These are phyloP conservation scores for Drosophila kanapiae DNA, from an alignment of 1,140 invertebrate species.

Conservation along the genomic window DNA sequence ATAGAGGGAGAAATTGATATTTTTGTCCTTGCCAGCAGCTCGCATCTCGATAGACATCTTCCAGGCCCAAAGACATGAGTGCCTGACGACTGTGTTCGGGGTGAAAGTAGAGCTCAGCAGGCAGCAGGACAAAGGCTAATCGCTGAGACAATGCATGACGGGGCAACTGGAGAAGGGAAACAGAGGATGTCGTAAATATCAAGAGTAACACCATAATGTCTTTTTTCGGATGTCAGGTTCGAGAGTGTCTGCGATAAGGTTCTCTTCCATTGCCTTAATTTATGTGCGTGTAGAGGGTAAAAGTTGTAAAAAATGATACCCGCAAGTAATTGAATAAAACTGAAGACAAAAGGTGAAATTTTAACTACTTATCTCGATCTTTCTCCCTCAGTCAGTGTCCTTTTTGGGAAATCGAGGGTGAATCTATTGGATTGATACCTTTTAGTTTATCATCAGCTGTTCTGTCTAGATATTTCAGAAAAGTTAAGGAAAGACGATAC, in stretches of 20 bases:
- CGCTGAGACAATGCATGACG: slow-evolving; percentile 67
- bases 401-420: slow-evolving; percentile 14
- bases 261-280: slow-evolving; percentile 40
- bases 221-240: slow-evolving; percentile 42
- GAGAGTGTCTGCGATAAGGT: slow-evolving; percentile 39
- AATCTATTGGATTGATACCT: slow-evolving; percentile 27
- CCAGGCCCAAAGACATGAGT: slow-evolving; percentile 35
- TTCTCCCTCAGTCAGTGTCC: not conserved
- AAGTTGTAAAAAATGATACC: slow-evolving; percentile 65
- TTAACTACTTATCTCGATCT: slow-evolving; percentile 49
- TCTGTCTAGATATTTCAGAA: not conserved
- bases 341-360: slow-evolving; percentile 54
- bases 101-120: slow-evolving; percentile 71
- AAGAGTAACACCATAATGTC: slow-evolving; percentile 77
- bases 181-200: slow-evolving; percentile 82
- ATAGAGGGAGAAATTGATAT: slow-evolving; percentile 56
- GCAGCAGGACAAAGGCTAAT: slow-evolving; percentile 69
- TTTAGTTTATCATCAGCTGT: slow-evolving; percentile 6
- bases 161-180: slow-evolving; percentile 28
- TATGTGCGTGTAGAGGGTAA: slow-evolving; percentile 44
- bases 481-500: not conserved
- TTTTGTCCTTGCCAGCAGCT: slow-evolving; percentile 43
- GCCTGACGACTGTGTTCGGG: slow-evolving; percentile 24
- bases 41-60: slow-evolving; percentile 50
- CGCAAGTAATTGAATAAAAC: slow-evolving; percentile 81